Base-by-base conservation (phyloP, 2,113 vertebrate genomes). In the Bostrychus sinensis region DNA sequence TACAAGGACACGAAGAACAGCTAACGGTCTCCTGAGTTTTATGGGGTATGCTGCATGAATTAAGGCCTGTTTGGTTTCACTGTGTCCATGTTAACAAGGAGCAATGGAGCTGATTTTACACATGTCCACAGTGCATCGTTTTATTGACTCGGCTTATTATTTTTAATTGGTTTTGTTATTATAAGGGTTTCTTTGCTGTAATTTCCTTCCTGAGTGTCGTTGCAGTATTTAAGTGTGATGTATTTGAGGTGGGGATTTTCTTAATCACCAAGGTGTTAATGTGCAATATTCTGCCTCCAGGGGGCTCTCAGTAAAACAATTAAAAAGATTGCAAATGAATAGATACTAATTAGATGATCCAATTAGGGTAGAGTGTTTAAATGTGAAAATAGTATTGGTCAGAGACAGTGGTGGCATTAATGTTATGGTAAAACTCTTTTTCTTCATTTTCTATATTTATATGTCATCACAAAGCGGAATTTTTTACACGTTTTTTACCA, bases 1-100 rank as follows among this genome's bases (percentile, higher is more conserved):
- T 22, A 5, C 65, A 57, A 56, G 77, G 71, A 41, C 66, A 22
- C 57, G 12, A 53, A 58, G 71, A 66, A 63, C 39, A 14, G 48
- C 0, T 22, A 14, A 42, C 36, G 22, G 19, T 26, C 36, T 11
- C 6, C 14, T 10, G 13, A 13, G 16, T 20, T 56, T 42, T 42
- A 58, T 42, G 7, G n/a, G 23, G 4, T 23, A 14, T 11, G 37
- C 61, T 9, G 23, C 11, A 25, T 28, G 37, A 41, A 37, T 54
- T 6, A 6, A 30, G 17, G 37, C 1, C 17, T 22, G 61, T 26
- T 54, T 48, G 48, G 45, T 55, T 55, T 75, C 22, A 0, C 11
- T 42, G 63, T 53, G 30, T 5, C 50, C 61, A 66, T 61, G 61
- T 61, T 25, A 62, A 74, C 58, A 50, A 25, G 26, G 20, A 54